Evolutionary conservation across 2,797 vertebrate species (phyloP), one percentile per base, ranked within the genome.

Genomic region (Furcifer pardalis): DNA sequence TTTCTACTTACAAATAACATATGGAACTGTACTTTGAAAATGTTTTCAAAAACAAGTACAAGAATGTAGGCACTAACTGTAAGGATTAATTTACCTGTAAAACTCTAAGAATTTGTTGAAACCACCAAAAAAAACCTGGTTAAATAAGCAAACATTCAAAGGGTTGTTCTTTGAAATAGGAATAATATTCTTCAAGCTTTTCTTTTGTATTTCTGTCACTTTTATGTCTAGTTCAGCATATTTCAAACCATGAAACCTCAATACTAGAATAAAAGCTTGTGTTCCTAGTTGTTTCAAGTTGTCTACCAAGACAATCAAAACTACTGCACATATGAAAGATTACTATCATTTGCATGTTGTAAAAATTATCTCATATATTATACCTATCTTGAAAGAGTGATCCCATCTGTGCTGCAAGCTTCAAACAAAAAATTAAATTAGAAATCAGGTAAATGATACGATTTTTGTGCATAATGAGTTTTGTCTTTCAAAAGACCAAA

Each of bases 1-100:
- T 52, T 81, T 37, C 15, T 69, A 74, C 52, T 89, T 65, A 44
- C 86, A 88, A 87, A 87, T 15, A 89, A 87, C 90, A 80, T 40
- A 65, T 6, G 86, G 81, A 91, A 86, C 86, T 89, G 88, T 89
- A 42, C 74, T 92, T 83, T 63, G 81, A 91, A 90, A 78, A 81
- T 21, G 68, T 63, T 77, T 92, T 92, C 83, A 84, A 78, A 92
- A 91, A 88, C 71, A 90, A 56, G 23, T 80, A 79, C 40, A 78
- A 74, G 56, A 84, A 68, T 15, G 65, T 59, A 72, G 79, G 86
- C 32, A 86, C 2, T 78, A 71, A 71, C 80, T 86, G 75, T 69
- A 80, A 44, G 42, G 52, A 35, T 35, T 90, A 91, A 91, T 32
- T 91, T 91, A 90, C 88, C 89, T 91, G 85, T 6, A 90, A 87